phyloP scores from a whole-genome alignment of 2,888 invertebrate species.

The Dryadula phaetusa region DNA sequence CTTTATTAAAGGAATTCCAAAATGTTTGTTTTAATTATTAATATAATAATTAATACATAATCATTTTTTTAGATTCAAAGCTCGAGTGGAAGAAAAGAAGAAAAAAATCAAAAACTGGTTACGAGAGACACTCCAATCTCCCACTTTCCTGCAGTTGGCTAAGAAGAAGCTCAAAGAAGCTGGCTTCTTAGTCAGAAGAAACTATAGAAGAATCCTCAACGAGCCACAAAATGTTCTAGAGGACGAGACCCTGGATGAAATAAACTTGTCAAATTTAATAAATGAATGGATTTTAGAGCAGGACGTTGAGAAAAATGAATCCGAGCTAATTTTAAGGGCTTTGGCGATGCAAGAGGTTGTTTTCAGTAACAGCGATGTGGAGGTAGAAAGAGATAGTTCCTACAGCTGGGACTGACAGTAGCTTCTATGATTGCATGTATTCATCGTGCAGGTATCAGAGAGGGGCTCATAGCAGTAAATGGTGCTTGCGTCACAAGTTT shows the following conservation, averaged over 20 bases:
- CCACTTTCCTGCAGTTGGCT: constrained; percentile 68
- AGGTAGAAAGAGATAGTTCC: constrained; percentile 45
- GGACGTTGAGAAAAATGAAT: constrained; percentile 57
- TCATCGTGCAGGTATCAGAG: no score
- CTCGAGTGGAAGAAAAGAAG: constrained; percentile 73
- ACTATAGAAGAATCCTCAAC: constrained; percentile 42
- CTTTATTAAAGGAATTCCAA: no score
- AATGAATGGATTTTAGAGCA: constrained; percentile 69
- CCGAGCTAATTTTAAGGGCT: constrained; percentile 64
- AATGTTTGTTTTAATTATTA: no score
- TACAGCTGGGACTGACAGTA: constrained; percentile 40
- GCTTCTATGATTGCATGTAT: no score
- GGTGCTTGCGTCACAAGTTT: no score
- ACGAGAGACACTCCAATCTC: constrained; percentile 69
- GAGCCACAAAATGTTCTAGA: constrained; percentile 54
- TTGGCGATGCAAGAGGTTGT: constrained; percentile 70
- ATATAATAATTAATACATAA: neutral
- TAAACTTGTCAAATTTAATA: constrained; percentile 70
- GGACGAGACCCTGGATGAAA: constrained; percentile 67
- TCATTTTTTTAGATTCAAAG: constrained; percentile 64
- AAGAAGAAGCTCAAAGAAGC: constrained; percentile 69
- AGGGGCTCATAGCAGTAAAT: no score
- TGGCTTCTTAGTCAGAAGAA: constrained; percentile 59
- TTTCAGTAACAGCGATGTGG: constrained; percentile 42
- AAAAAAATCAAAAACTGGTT: constrained; percentile 76